Conservation (phyloP, 2,113 vertebrate genomes). For the Onychostruthus taczanowskii region DNA sequence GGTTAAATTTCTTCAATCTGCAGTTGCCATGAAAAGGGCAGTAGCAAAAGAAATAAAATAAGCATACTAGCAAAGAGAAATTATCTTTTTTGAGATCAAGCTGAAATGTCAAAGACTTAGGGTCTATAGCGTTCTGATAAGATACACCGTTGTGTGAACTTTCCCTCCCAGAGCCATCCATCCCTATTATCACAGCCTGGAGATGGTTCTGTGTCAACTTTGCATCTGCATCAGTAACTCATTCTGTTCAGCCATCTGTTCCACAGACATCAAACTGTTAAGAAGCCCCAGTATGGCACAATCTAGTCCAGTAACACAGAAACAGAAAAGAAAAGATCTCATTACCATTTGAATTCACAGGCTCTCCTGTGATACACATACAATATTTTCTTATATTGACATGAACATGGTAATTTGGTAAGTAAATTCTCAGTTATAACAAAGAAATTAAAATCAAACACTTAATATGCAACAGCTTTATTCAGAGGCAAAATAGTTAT, state of each 20-base stretch:
- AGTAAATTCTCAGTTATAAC: neutral
- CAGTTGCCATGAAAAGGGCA: neutral
- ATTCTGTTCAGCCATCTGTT: conserved; percentile 64
- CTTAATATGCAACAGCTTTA: neutral
- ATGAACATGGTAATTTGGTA: neutral
- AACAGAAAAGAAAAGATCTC: conserved; percentile 37
- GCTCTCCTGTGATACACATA: conserved; percentile 25
- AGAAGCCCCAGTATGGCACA: conserved; percentile 38
- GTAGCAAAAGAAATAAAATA: neutral
- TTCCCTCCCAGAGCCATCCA: neutral
- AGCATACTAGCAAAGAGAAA: neutral
- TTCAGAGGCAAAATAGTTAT: neutral
- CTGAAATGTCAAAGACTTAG: neutral
- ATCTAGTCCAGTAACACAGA: conserved; percentile 41
- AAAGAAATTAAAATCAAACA: neutral
- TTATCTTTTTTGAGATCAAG: neutral
- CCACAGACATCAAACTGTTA: conserved; percentile 51
- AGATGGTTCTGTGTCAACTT: conserved; percentile 57
- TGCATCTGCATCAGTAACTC: conserved; percentile 61
- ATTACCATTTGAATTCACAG: conserved; percentile 61
- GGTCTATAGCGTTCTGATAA: neutral
- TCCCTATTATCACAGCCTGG: conserved; percentile 36
- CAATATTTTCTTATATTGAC: conserved; percentile 54
- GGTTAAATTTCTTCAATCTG: neutral
- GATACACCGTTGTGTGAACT: neutral